Base-by-base conservation (phyloP, 2,113 vertebrate species). In the Bambusicola thoracicus region DNA sequence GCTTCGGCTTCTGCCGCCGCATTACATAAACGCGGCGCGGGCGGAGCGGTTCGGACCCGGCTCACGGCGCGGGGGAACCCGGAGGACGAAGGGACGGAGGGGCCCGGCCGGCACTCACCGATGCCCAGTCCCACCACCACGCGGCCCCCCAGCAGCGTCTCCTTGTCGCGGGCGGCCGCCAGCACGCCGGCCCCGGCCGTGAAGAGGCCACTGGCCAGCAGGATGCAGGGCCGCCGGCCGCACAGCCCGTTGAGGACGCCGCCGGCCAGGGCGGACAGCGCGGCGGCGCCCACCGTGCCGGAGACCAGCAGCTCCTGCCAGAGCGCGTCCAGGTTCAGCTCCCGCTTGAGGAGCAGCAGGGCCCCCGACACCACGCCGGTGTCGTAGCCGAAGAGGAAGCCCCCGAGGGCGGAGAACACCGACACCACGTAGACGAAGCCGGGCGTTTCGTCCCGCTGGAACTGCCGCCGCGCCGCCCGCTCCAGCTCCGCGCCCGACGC, bases 281-380 rank as follows among this genome's bases (percentile, higher is more conserved):
- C 99, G 3, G 99, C 99, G 10, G 99, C 99, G 38, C 98, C 99
- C 44, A 99, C 99, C 4, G 99, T 99, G 93, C 98, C 94, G 89
- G 99, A 99, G 38, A 99, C 98, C 59, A 99, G 97, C 96, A 99
- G 96, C 98, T 99, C 99, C 98, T 99, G 99, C 99, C 99, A 99
- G 29, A 99, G 94, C 5, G 98, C 94, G 92, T 95, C 98, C 97
- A 99, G 96, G 95, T 98, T 98, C 97, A 99, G 98, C 98, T 99
- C 98, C 95, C 93, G 97, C 97, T 99, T 99, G 75, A 99, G 98
- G 85, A 99, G 98, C 88, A 99, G 98, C 98, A 99, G 99, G 6
- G 99, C 99, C 44, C 99, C 99, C 4, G 99, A 99, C 78, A 99
- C 99, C 94, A 99, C 99, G 15, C 99, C 99, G 10, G 99, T 99